Evolutionary conservation across 1,140 invertebrate genomes (phyloP), one percentile per base, ranked within the genome.

Genomic region (Leptinotarsa lineolata): DNA sequence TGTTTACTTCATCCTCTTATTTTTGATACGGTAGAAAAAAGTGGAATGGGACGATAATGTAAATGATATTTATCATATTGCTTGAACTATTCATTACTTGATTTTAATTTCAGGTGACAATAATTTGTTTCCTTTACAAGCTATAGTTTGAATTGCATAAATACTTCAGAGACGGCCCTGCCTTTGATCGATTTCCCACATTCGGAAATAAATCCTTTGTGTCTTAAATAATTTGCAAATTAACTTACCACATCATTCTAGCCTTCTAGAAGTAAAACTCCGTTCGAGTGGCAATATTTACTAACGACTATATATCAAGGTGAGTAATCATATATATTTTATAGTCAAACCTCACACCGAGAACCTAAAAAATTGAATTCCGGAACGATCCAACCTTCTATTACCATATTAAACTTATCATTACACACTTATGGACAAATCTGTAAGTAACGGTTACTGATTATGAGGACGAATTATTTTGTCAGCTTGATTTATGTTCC

Each of bases 311-410:
- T 54, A 18, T 18, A 54, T n/a, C 48, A 54, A 54, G 48, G 16
- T 54, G 1, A 54, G n/a, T 13, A 54, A 16, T 54, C 48, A 54
- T 54, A 54, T 4, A 65, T 30, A 11, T 65, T 24, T 65, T 16
- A 65, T 65, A 39, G 63, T 24, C 63, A 65, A 65, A 65, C 63
- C 63, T 65, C 24, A 39, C 16, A 30, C 22, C 24, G 39, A 65
- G 63, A 54, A 13, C 48, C 48, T 39, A 65, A 65, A 65, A 65
- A 65, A 65, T 15, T n/a, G 22, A 65, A 65, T 65, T 30, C 63
- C 63, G 12, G 16, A 65, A 65, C 63, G 63, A 3, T 21, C 48
- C 24, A 65, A 65, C 63, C 63, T 65, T 65, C 63, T 65, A 65
- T 39, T 65, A 30, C 63, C 39, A 65, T 30, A 65, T 65, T 65